A percentile compares a stretch with the other conserved stretches of the same genome.
These are phyloP conservation scores for Leptinotarsa tumamoca DNA, from an alignment of 2,888 invertebrate genomes.

Conservation along the genomic window DNA sequence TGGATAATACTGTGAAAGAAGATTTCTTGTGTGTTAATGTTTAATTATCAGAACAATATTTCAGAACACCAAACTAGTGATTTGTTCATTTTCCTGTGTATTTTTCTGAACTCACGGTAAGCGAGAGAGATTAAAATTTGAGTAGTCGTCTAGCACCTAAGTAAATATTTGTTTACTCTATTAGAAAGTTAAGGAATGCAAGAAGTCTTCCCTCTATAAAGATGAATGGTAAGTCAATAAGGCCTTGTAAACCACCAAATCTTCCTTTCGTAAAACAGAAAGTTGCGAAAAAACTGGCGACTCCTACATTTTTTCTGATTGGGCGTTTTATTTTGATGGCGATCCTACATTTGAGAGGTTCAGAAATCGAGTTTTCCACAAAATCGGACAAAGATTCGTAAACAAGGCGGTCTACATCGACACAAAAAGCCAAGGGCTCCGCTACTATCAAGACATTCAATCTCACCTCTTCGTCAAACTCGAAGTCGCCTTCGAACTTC, in stretches of 20 bases:
- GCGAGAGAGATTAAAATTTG: no score
- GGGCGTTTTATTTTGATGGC: neutral
- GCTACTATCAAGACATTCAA: constrained; percentile 6
- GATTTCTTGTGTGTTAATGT: no score
- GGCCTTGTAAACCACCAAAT: neutral
- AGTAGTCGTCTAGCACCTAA: neutral
- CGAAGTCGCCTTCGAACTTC: constrained; percentile 83
- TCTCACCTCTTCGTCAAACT: constrained; percentile 82
- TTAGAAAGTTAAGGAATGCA: constrained; percentile 4
- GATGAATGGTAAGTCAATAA: neutral
- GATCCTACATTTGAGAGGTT: neutral
- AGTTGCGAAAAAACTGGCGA: neutral
- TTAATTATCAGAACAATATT: no score
- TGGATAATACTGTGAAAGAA: no score
- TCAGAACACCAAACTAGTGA: no score
- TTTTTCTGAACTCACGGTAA: no score
- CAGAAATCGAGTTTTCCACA: neutral
- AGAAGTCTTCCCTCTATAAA: neutral
- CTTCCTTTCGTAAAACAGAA: neutral
- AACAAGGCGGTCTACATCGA: constrained; percentile 1
- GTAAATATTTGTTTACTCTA: neutral
- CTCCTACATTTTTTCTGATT: neutral
- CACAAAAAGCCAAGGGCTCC: neutral
- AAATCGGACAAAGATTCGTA: neutral
- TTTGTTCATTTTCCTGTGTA: no score